Base-by-base conservation (phyloP, 2,113 vertebrate genomes). In the Channa maculata region DNA sequence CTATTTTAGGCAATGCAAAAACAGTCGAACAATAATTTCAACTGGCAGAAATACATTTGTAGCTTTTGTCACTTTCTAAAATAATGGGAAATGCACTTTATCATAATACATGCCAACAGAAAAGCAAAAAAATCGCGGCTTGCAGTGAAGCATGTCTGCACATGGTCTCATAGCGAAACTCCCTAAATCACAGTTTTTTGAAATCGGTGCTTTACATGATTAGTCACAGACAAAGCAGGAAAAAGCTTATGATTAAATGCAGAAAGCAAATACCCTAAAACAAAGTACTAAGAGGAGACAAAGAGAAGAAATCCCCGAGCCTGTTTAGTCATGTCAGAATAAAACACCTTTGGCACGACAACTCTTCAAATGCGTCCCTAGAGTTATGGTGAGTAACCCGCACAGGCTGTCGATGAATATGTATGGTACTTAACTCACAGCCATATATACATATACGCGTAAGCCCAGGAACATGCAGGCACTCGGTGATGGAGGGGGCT, bases 291-390 rank as follows among this genome's bases (percentile, higher is more conserved):
- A 38, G 13, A 45, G 10, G 24, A 51, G 44, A 46, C 33, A 58
- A 74, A 63, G 1, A 38, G 41, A 54, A 44, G 33, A 46, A 9
- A 12, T 44, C 61, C 62, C 43, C 0, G 10, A 38, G 36, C 41
- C 43, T 6, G 4, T n/a, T 38, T 44, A 34, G 15, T 34, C 57
- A 12, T 3, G 48, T 75, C 60, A 45, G 65, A 45, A 53, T 39
- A 33, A 79, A 77, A 68, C 33, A 12, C 15, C 48, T 70, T 46
- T 15, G 60, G 71, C 70, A 64, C 38, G 57, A 4, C 39, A 41
- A 7, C 6, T 24, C 24, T 24, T 24, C 24, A 24, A 24, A 24
- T 24, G 24, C 1, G 24, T 24, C 24, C 24, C 24, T 24, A 24
- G 24, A 41, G 39, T 41, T 4, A 7, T 7, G 24, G 24, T 24